Evolutionary conservation across 2,888 invertebrate species (phyloP).

Genomic region (Adelognathus sp.): DNA sequence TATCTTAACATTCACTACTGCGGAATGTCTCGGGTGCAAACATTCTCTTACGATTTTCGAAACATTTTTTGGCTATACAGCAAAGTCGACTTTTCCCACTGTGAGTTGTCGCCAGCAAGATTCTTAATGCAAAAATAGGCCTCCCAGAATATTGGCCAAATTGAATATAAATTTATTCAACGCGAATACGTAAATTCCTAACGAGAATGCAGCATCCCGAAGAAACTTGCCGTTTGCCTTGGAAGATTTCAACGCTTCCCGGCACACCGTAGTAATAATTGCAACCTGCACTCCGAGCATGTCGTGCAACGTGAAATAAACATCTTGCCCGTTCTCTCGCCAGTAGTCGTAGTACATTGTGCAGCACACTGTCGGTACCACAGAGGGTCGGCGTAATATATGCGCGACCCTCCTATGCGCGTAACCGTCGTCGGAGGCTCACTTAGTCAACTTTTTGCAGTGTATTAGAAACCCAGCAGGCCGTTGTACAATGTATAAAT

Average conservation of each 20-base stretch:
- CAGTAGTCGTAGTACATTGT: slow-evolving; percentile 1
- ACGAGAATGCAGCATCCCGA: not conserved
- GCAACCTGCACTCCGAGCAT: slow-evolving; percentile 6
- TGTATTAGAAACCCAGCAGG: slow-evolving; percentile 5
- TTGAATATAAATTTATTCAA: not conserved
- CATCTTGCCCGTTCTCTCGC: not conserved
- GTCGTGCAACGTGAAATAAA: slow-evolving; percentile 21
- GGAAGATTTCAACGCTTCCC: slow-evolving; percentile 14
- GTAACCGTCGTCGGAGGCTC: slow-evolving; percentile 14
- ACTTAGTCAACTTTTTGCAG: slow-evolving; percentile 1
- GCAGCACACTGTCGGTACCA: slow-evolving; percentile 26
- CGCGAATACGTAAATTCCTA: not conserved
- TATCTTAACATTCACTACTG: too few relatives aligned
- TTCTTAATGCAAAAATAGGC: too few relatives aligned
- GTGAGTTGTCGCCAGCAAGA: too few relatives aligned
- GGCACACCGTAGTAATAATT: not conserved
- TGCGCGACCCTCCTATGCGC: slow-evolving; percentile 16
- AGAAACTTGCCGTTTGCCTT: not conserved
- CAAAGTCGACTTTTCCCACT: too few relatives aligned
- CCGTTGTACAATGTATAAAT: not conserved
- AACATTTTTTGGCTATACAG: too few relatives aligned
- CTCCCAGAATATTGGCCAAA: too few relatives aligned
- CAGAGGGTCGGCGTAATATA: slow-evolving; percentile 12
- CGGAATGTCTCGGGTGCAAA: too few relatives aligned
- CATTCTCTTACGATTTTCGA: too few relatives aligned